A percentile compares a stretch with the other conserved stretches of the same genome.
Conservation (phyloP, 2,888 invertebrate genomes). For the Dascillus cervinus region DNA sequence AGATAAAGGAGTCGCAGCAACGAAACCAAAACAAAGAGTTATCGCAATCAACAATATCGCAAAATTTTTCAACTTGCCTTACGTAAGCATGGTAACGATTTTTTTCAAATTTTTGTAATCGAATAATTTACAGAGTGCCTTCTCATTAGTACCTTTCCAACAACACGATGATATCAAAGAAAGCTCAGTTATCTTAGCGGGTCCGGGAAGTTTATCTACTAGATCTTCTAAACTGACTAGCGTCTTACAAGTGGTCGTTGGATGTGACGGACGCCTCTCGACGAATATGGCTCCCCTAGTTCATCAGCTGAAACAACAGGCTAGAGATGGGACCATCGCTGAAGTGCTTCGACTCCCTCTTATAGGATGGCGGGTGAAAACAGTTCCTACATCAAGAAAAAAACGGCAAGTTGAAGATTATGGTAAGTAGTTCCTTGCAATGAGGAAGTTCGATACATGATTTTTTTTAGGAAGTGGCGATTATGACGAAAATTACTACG, state of each 20-base stretch:
- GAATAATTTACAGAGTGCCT: conserved; percentile 43
- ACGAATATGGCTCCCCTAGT: conserved; percentile 57
- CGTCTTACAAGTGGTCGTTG: conserved; percentile 55
- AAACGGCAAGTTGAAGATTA: conserved; percentile 17
- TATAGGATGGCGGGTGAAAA: conserved; percentile 60
- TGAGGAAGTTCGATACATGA: not conserved
- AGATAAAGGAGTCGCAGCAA: conserved; percentile 56
- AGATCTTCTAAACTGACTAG: conserved; percentile 42
- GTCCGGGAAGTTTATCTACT: conserved; percentile 46
- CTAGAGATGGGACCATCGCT: conserved; percentile 63
- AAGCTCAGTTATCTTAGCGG: conserved; percentile 45
- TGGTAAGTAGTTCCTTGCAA: too few relatives aligned
- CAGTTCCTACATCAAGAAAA: conserved; percentile 19
- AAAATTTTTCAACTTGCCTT: conserved; percentile 60
- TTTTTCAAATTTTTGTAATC: not conserved
- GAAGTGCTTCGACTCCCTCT: conserved; percentile 62
- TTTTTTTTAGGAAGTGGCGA: conserved; percentile 28
- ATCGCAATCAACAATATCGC: conserved; percentile 62
- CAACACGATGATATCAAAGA: conserved; percentile 40
- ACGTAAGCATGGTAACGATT: conserved; percentile 43
- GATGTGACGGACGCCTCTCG: conserved; percentile 67
- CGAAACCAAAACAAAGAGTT: conserved; percentile 57
- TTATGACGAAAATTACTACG: conserved; percentile 28
- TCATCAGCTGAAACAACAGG: conserved; percentile 60
- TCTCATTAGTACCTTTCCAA: conserved; percentile 44